Base-by-base conservation (phyloP, 2,113 vertebrate genomes). In the Rhombomys opimus region DNA sequence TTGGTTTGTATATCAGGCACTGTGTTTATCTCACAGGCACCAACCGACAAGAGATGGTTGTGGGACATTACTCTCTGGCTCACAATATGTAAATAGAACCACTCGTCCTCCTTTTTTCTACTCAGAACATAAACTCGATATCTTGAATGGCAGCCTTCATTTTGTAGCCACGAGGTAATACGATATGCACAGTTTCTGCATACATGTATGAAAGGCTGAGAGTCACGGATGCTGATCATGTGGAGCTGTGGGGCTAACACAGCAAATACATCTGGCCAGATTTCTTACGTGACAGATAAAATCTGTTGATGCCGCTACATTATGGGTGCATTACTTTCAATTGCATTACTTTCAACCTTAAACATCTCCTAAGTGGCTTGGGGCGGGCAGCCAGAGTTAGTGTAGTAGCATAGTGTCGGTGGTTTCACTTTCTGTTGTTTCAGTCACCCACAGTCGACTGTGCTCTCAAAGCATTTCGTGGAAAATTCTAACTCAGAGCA, bases 91-190 rank as follows among this genome's bases (percentile, higher is more conserved):
- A 75, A 91, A 50, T 81, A 91, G 59, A n/a, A 57, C 59, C n/a
- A 80, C 27, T 25, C 2, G 72, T 41, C 3, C 27, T 73, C 12
- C 54, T 78, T 90, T 22, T 76, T 94, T 52, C 76, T 81, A 54
- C 4, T 95, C 87, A 91, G 97, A 97, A 91, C 76, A 80, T 63
- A 81, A 91, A 76, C 38, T 67, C 30, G 15, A 7, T 87, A 81
- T 63, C 15, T 92, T 25, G 27, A 95, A 93, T 32, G 27, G n/a
- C 14, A 92, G 59, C 9, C 75, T 50, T 8, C 20, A 7, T 57
- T 84, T 70, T 92, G 63, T 88, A 38, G 91, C 50, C 57, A 57
- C 17, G 50, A 96, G 46, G 2, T 54, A 65, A 90, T n/a, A 68
- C 4, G 38, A 76, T 59, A 86, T 17, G 30, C 32, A 63, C 70